Evolutionary conservation across 1,140 invertebrate genomes (phyloP).

Genomic region (Diprion similis): DNA sequence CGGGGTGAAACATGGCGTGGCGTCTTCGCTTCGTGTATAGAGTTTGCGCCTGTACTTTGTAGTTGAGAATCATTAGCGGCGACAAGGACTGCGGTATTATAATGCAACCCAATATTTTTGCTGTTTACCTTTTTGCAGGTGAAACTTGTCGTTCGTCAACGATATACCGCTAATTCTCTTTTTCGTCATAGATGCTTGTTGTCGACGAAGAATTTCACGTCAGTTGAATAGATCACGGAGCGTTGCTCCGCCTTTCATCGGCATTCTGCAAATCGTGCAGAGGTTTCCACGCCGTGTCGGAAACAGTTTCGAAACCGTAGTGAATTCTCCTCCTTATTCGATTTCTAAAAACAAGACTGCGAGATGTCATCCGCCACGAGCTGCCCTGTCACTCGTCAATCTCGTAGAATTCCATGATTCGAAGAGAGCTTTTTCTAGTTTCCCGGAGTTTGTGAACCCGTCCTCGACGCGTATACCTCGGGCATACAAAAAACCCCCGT

Average conservation of each 20-base stretch:
- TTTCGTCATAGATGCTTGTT: not conserved
- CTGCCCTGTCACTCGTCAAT: not conserved
- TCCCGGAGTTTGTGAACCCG: not conserved
- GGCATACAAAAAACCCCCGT: not conserved
- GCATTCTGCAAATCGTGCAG: not conserved
- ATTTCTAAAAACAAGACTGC: not conserved
- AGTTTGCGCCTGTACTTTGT: not conserved
- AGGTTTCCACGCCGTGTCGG: not conserved
- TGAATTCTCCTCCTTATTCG: too few species aligned
- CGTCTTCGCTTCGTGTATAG: not conserved
- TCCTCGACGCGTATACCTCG: not conserved
- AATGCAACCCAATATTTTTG: not conserved
- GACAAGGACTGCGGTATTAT: not conserved
- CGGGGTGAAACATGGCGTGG: not conserved
- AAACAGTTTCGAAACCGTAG: not conserved
- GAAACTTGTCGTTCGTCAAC: not conserved
- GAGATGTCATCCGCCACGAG: not conserved
- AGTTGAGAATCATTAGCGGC: not conserved
- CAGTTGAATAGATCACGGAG: not conserved
- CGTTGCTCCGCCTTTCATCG: not conserved
- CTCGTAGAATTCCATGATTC: not conserved
- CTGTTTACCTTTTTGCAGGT: not conserved
- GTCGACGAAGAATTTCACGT: too few species aligned
- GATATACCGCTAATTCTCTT: not conserved
- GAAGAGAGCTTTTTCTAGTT: conserved; percentile 1